Evolutionary conservation across 2,888 invertebrate genomes (phyloP), one percentile per base, ranked within the genome.

Genomic region (Stegophylla sp.): DNA sequence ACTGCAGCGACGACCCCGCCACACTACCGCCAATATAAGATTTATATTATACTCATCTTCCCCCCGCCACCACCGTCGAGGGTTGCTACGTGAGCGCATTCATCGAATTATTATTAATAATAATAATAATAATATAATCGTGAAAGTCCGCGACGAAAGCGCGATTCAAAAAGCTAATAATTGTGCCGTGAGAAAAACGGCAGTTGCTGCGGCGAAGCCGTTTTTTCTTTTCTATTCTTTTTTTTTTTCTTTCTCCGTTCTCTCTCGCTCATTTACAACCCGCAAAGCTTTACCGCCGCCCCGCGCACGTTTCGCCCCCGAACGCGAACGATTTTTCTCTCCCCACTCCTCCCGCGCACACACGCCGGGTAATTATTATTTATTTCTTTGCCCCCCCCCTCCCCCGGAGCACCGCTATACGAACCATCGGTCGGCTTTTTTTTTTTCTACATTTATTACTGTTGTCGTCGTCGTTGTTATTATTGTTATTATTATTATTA

Each of bases 181-280:
- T 75, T 79, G 69, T 79, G 69, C 79, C 79, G 79, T 79, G 79
- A 71, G 79, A 79, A 79, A 79, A 51, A 48, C 61, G 28, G 13
- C 79, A 79, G 71, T 69, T 69, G 79, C 12, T 20, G 17, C 51
- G n/a, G 9, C 45, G 13, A 28, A 20, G 61, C 61, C 13, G 17
- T 26, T 69, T 13, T 43, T n/a, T n/a, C n/a, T n/a, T n/a, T n/a
- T n/a, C n/a, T n/a, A n/a, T n/a, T n/a, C n/a, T n/a, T n/a, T n/a
- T n/a, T 67, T 67, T 59, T 59, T 17, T 73, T 45, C 20, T 72
- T 59, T 23, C 43, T 43, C 23, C 23, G 17, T 43, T 51, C 67
- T 66, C 10, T 15, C 41, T 41, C 53, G n/a, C 43, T 67, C 77
- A 26, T 77, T 67, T 67, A 53, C 15, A 48, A 23, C 20, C 17